Evolutionary conservation across 2,888 invertebrate genomes (phyloP), one percentile per base, ranked within the genome.

Genomic region (Acrobasis consociella): DNA sequence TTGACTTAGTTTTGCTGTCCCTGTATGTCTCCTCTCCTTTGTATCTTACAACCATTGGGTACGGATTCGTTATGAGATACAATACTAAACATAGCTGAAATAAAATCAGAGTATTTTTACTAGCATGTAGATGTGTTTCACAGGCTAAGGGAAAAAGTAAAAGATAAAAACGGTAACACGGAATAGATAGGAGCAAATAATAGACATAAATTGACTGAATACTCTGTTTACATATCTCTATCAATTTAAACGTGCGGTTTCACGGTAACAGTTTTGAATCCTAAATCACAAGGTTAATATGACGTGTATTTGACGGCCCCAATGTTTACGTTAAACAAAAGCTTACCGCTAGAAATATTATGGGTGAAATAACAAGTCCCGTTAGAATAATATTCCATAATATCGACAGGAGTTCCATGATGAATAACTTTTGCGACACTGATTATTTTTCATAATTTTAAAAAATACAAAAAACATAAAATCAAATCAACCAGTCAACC

Each of bases 11-110:
- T 63, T 82, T 82, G 0, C 95, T 94, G 89, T 98, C 95, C 67
- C 94, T 82, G 83, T 94, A 98, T 69, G 88, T 94, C 73, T 95
- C 95, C 85, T 99, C 99, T 77, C 95, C 95, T 74, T 96, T 94
- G 77, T 94, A 94, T 56, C 97, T 92, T 68, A 88, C 88, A 55
- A 97, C 91, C 53, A 91, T 77, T 16, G 97, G 96, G 81, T 95
- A 96, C 13, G 95, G 94, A 66, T 93, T 93, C 1, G 96, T 94
- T 65, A 93, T 93, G 39, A 94, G 77, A 70, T 94, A 93, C 63
- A 96, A 76, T 62, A 94, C 72, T 64, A 94, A 72, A 69, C 94
- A 94, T 62, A 95, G 72, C 97, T 96, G 46, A 0, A 62, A 62
- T 16, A 17, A 42, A 13, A 31, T 7, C 31, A 31, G 31, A 5